Base-by-base conservation (phyloP, 2,888 invertebrate species). In the Epicampocera succincta region DNA sequence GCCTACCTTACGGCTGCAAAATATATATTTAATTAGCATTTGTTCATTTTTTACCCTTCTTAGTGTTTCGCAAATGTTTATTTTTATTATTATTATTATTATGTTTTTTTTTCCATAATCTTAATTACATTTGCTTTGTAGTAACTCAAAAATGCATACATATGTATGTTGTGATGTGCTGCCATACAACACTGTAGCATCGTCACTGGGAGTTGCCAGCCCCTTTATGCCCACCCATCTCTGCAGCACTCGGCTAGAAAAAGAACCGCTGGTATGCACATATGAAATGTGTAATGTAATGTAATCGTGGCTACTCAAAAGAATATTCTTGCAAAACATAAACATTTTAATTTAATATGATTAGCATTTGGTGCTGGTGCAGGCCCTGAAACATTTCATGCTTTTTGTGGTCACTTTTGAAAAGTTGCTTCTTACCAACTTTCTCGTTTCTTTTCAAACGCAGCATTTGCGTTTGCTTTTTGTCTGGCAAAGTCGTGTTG, bases 241-340 rank as follows among this genome's bases (percentile, higher is more conserved):
- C 44, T 65, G 46, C 56, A 50, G 6, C 13, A 33, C n/a, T n/a
- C n/a, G n/a, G n/a, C n/a, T n/a, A n/a, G n/a, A n/a, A n/a, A n/a
- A n/a, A n/a, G 78, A 83, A 84, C 85, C 87, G 81, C 85, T 85
- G 86, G 85, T 84, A 87, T 87, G 87, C 86, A 85, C 87, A 86
- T 85, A 84, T 85, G 85, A 84, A 85, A 85, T 85, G 68, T 75
- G 44, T 75, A n/a, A n/a, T n/a, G 42, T 68, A 68, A 85, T 88
- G 85, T 87, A 84, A 85, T 83, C 44, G 68, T 72, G 52, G 44
- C 56, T 50, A 13, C 40, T 73, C 74, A 77, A 73, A 83, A 83
- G 76, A 73, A 83, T 63, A 77, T 63, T 63, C 56, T 75, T 72
- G 21, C 19, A 76, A 72, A 68, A 61, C 74, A 82, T 75, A 79